These are phyloP conservation scores for Egretta garzetta DNA, from an alignment of 2,113 vertebrate species.

Conservation along the genomic window DNA sequence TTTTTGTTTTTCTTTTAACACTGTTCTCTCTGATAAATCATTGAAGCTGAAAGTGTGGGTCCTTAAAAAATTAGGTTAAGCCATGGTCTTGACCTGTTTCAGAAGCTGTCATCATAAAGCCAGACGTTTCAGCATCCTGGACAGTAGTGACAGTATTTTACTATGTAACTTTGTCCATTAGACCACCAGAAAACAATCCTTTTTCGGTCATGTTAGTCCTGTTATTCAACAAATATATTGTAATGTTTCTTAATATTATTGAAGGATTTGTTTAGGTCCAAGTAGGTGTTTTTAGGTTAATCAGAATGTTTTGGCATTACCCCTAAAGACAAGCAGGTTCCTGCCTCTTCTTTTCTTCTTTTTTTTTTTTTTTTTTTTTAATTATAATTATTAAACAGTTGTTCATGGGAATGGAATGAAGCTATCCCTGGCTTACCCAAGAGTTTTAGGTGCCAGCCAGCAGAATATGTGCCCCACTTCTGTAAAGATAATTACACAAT, in stretches of 20 bases:
- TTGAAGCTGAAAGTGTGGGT: neutral
- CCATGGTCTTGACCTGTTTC: neutral
- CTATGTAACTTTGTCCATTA: neutral
- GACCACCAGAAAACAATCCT: neutral
- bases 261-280: neutral
- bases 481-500: neutral
- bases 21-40: neutral
- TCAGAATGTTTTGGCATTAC: neutral
- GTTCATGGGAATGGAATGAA: neutral
- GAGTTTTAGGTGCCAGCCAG: neutral
- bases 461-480: neutral
- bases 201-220: neutral
- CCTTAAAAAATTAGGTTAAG: neutral
- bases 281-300: neutral
- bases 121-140: neutral
- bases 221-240: neutral
- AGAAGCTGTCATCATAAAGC: neutral
- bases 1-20: neutral
- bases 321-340: neutral
- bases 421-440: neutral
- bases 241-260: neutral
- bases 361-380: neutral
- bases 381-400: neutral
- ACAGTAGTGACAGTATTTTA: neutral
- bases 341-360: neutral